phyloP scores from a whole-genome alignment of 2,113 vertebrate genomes.

The Hymenochirus boettgeri region DNA sequence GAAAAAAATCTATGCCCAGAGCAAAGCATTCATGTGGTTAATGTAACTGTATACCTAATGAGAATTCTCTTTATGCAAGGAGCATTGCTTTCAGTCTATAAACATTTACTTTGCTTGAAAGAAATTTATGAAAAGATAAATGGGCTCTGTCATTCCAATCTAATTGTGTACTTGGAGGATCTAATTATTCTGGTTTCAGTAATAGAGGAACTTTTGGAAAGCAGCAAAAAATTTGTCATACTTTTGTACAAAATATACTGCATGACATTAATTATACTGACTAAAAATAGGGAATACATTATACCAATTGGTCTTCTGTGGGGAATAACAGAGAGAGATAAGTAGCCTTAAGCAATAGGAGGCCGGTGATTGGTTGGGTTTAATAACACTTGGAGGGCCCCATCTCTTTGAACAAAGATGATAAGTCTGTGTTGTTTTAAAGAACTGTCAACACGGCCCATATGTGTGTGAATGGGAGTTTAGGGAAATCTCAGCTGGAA shows the following conservation, averaged over 20 bases:
- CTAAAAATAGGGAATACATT: neutral
- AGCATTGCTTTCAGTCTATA: constrained; percentile 14
- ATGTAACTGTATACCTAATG: constrained; percentile 22
- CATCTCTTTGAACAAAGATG: neutral
- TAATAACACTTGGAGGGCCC: neutral
- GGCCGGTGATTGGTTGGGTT: neutral
- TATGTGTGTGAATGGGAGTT: neutral
- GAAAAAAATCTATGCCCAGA: constrained; percentile 21
- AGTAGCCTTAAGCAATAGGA: neutral
- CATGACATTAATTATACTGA: constrained; percentile 6
- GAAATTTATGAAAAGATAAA: constrained; percentile 27
- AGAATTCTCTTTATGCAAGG: constrained; percentile 22
- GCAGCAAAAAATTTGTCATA: constrained; percentile 9
- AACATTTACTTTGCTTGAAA: constrained; percentile 25
- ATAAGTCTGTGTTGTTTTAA: neutral
- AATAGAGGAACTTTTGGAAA: constrained; percentile 15
- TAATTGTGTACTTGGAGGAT: constrained; percentile 30
- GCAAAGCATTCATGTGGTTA: constrained; percentile 32
- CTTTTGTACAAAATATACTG: neutral
- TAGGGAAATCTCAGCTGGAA: neutral
- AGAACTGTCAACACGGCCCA: neutral
- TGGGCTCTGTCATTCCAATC: constrained; percentile 25
- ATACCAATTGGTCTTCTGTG: neutral
- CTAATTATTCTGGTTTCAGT: constrained; percentile 27
- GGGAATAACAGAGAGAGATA: neutral